Base-by-base conservation (phyloP, 2,113 vertebrate species). In the Anhinga anhinga region DNA sequence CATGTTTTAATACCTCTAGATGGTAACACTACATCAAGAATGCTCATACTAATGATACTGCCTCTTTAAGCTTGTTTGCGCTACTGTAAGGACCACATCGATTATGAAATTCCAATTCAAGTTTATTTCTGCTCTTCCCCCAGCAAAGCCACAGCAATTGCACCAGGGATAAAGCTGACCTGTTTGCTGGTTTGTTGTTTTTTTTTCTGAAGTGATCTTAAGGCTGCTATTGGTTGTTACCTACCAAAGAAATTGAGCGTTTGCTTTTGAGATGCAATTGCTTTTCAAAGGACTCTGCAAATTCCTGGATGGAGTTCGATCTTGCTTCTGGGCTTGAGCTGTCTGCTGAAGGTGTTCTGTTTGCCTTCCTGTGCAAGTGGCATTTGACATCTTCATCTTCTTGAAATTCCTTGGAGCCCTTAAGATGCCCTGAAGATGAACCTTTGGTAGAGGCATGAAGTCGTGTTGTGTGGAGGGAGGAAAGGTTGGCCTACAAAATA, bases 241-340 rank as follows among this genome's bases (percentile, higher is more conserved):
- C 94, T 98, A 99, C 99, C 98, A 98, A 89, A 92, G 99, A 98
- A 84, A 97, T 45, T 9, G 97, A 95, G 76, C 97, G 97, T 90
- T 98, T 97, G 44, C 97, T 98, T 89, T 96, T 97, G 55, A 99
- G 98, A 74, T 61, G 97, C 36, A 99, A 94, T 62, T 98, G 98
- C 90, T 96, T 98, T 79, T 98, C 98, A 82, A 98, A 98, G 12
- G 98, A 98, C 91, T 99, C 98, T 2, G 98, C 97, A 93, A 99
- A 98, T 95, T 99, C 98, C 22, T 98, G 98, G 91, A 99, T 98
- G 74, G 98, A 98, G 95, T 97, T 96, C 86, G 98, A 98, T 66
- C 89, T 81, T 13, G 96, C 72, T 82, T 98, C 98, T 65, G 92
- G 76, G 5, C 97, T 91, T n/a, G 93, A 96, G 73, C 92, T 97